phyloP scores from a whole-genome alignment of 2,888 invertebrate genomes.

The Taphrorychus bicolor region DNA sequence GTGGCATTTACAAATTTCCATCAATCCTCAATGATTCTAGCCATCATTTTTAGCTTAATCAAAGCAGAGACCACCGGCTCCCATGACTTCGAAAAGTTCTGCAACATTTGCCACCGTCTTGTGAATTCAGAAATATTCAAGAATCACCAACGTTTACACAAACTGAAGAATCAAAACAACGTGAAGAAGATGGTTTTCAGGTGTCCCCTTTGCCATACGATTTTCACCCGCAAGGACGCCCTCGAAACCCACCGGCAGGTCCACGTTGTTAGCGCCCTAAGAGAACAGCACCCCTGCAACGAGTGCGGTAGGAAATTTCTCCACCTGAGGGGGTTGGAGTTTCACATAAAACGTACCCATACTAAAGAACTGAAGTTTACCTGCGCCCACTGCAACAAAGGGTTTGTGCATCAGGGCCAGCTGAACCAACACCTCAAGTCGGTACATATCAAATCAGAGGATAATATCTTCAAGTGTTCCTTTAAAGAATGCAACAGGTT shows the following conservation, averaged over 20 bases:
- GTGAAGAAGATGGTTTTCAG: conserved; percentile 8
- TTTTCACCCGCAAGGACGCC: conserved; percentile 20
- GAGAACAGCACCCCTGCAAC: conserved; percentile 26
- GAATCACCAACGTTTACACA: conserved; percentile 15
- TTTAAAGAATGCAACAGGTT: conserved; percentile 38
- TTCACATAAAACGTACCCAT: conserved; percentile 65
- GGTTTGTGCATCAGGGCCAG: conserved; percentile 66
- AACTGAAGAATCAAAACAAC: conserved; percentile 10
- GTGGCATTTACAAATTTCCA: too few relatives aligned
- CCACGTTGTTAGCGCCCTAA: conserved; percentile 11
- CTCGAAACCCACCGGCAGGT: conserved; percentile 12
- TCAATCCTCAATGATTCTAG: too few relatives aligned
- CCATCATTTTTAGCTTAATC: too few relatives aligned
- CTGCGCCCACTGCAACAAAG: conserved; percentile 67
- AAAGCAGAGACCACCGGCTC: too few relatives aligned
- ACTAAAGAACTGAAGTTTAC: conserved; percentile 68
- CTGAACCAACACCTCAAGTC: conserved; percentile 62
- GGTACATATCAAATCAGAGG: conserved; percentile 16
- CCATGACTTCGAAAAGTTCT: too few relatives aligned
- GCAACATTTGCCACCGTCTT: too few relatives aligned
- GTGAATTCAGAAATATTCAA: too few relatives aligned
- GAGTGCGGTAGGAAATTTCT: conserved; percentile 61
- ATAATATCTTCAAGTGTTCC: conserved; percentile 16
- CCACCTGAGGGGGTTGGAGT: conserved; percentile 65
- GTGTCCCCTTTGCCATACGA: conserved; percentile 18